phyloP scores from a whole-genome alignment of 1,140 invertebrate species.

The Oryzaephilus surinamensis region DNA sequence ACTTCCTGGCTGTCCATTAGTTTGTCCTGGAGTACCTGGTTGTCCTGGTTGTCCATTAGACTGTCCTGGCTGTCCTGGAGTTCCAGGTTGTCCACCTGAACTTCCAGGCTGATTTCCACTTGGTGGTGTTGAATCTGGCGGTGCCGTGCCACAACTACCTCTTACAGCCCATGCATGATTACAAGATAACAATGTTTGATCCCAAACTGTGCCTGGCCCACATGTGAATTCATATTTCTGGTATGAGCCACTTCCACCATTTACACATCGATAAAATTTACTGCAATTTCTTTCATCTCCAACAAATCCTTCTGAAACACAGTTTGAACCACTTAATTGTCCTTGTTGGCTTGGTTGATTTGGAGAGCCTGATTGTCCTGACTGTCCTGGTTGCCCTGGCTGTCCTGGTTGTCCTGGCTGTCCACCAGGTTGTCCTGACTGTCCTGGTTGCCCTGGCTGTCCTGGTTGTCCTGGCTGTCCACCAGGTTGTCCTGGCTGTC shows the following conservation, averaged over 20 bases:
- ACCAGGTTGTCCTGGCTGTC: conserved; percentile 10
- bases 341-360: conserved; percentile 24
- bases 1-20: conserved; percentile 10
- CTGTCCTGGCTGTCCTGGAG: conserved; percentile 9
- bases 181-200: conserved; percentile 43
- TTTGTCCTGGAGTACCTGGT: conserved; percentile 6
- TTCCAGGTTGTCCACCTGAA: conserved; percentile 11
- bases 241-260: conserved; percentile 40
- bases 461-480: conserved; percentile 6
- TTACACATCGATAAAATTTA: conserved; percentile 57
- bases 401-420: conserved; percentile 15
- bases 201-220: conserved; percentile 51
- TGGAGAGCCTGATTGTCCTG: conserved; percentile 21
- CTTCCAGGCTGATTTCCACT: conserved; percentile 13
- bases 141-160: conserved; percentile 14
- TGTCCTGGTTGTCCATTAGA: conserved; percentile 22
- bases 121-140: no score
- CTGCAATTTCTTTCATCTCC: conserved; percentile 45
- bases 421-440: conserved; percentile 16
- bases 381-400: conserved; percentile 14
- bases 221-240: conserved; percentile 49
- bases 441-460: conserved; percentile 17
- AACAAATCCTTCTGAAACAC: conserved; percentile 24
- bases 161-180: conserved; percentile 43
- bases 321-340: conserved; percentile 15